Evolutionary conservation across 2,888 invertebrate species (phyloP).

Genomic region (Orthonevra nobilis): DNA sequence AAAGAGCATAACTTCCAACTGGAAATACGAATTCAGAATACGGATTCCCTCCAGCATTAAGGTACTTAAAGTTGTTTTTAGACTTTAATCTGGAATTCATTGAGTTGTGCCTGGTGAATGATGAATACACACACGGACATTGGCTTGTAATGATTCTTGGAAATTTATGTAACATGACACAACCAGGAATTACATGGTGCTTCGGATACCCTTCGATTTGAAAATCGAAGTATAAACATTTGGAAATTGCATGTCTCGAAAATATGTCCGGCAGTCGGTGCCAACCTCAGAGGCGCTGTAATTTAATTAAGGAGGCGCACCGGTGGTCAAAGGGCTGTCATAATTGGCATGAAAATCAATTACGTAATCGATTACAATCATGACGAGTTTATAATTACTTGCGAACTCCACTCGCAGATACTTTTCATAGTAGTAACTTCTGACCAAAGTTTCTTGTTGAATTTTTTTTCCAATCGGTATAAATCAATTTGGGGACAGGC

Average conservation of each 20-base stretch:
- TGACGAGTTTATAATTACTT: too few relatives aligned
- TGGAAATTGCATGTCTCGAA: too few relatives aligned
- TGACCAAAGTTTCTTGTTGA: not conserved
- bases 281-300: too few relatives aligned
- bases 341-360: constrained; percentile 51
- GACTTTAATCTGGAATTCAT: not conserved
- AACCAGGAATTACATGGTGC: not conserved
- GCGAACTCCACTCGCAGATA: too few relatives aligned
- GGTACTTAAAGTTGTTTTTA: not conserved
- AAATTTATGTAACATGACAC: not conserved
- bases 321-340: constrained; percentile 16
- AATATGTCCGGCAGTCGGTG: too few relatives aligned
- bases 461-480: not conserved
- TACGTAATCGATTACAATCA: constrained; percentile 12
- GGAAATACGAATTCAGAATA: not conserved
- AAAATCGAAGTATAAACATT: too few relatives aligned
- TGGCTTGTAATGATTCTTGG: too few relatives aligned
- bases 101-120: not conserved
- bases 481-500: constrained; percentile 16
- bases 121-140: too few relatives aligned
- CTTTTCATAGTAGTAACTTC: constrained; percentile 1
- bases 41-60: too few relatives aligned
- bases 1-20: too few relatives aligned
- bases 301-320: constrained; percentile 30
- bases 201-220: too few relatives aligned